phyloP scores from a whole-genome alignment of 2,113 vertebrate species.

The Fukomys damarensis region DNA sequence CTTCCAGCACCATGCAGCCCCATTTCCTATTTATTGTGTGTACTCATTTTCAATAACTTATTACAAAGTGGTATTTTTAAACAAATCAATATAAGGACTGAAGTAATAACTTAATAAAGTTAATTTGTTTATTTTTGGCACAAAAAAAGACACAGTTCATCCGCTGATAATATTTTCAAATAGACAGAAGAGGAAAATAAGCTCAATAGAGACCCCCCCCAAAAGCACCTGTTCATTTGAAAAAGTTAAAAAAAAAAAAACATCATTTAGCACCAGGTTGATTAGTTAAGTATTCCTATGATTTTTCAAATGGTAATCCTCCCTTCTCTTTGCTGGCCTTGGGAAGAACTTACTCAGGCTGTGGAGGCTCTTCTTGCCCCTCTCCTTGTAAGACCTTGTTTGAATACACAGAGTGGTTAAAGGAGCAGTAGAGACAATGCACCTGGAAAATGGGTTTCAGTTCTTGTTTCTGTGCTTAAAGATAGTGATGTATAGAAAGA shows the following conservation, averaged over 20 bases:
- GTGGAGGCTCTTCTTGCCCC: background rate
- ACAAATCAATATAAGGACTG: conserved; percentile 65
- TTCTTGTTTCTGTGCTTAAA: conserved; percentile 20
- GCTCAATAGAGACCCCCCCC: background rate
- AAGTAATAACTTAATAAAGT: conserved; percentile 74
- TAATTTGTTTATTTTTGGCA: conserved; percentile 78
- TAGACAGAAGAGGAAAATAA: background rate
- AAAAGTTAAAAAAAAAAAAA: background rate
- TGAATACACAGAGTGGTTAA: background rate
- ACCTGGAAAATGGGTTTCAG: background rate
- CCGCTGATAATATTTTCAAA: background rate
- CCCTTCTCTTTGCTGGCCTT: background rate
- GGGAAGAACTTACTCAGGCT: background rate
- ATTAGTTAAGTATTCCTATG: background rate
- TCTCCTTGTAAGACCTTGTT: background rate
- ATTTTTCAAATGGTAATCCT: background rate
- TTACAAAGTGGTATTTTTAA: conserved; percentile 75
- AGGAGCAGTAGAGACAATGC: background rate
- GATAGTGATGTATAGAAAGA: background rate
- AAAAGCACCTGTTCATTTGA: background rate
- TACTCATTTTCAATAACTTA: conserved; percentile 69
- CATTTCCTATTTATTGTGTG: conserved; percentile 78
- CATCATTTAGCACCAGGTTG: background rate
- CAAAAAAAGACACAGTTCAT: background rate
- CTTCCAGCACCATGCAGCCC: background rate